Evolutionary conservation across 1,140 invertebrate species (phyloP).

Genomic region (Carposina sasakii): DNA sequence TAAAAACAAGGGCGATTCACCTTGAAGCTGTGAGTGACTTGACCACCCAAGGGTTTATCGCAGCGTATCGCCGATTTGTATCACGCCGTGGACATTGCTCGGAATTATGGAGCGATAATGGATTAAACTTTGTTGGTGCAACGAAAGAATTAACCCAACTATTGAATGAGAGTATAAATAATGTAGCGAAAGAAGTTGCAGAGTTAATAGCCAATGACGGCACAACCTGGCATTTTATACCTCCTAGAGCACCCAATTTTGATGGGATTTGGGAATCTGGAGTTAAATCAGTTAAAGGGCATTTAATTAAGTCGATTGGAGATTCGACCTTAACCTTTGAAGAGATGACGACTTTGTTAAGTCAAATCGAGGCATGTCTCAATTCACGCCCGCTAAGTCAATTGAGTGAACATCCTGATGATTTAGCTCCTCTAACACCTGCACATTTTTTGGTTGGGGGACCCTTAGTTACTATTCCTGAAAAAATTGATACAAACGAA

Average conservation of each 20-base stretch:
- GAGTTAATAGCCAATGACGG: slow-evolving; percentile 9
- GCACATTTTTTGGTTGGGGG: slow-evolving; percentile 18
- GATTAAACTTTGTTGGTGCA: slow-evolving; percentile 46
- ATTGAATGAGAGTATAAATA: slow-evolving; percentile 1
- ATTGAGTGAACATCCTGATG: slow-evolving; percentile 9
- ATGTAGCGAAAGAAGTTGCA: slow-evolving; percentile 9
- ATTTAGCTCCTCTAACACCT: slow-evolving; percentile 7
- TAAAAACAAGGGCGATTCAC: slow-evolving; percentile 23
- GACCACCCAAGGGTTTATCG: slow-evolving; percentile 22
- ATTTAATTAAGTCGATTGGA: slow-evolving; percentile 30
- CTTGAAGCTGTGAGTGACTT: slow-evolving; percentile 22
- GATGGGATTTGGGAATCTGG: slow-evolving; percentile 39
- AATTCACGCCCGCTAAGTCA: slow-evolving; percentile 10
- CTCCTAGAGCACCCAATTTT: slow-evolving; percentile 41
- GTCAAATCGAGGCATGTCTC: slow-evolving; percentile 16
- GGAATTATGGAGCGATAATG: slow-evolving; percentile 40
- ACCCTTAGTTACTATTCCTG: slow-evolving; percentile 11
- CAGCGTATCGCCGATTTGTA: slow-evolving; percentile 39
- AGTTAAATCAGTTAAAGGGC: slow-evolving; percentile 21
- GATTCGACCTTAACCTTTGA: slow-evolving; percentile 13
- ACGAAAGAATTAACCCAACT: slow-evolving; percentile 21
- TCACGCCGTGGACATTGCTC: slow-evolving; percentile 28
- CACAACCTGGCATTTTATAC: slow-evolving; percentile 56
- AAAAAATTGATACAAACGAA: neutral
- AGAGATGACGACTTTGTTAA: slow-evolving; percentile 13